Evolutionary conservation across 2,888 invertebrate genomes (phyloP).

Genomic region (Heteropelma amictum): DNA sequence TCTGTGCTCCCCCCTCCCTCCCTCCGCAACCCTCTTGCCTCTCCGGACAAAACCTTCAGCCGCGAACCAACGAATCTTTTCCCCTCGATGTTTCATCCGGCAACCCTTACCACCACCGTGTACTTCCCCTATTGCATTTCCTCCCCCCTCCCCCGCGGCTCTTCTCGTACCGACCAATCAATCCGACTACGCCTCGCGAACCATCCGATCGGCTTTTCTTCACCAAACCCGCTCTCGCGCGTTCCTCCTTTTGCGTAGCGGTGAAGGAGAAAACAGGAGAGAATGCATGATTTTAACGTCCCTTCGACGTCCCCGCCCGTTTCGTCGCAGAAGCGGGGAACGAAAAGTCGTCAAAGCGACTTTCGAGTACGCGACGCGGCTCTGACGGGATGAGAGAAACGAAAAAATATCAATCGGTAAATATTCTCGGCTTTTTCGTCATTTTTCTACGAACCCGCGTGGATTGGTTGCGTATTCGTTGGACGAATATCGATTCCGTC

Average conservation of each 20-base stretch:
- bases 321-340: too few relatives aligned
- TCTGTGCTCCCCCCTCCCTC: conserved; percentile 10
- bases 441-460: too few relatives aligned
- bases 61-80: background rate
- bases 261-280: background rate
- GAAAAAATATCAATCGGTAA: too few relatives aligned
- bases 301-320: too few relatives aligned
- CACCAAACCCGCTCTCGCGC: conserved; percentile 5
- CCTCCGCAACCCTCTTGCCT: background rate
- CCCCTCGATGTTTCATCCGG: conserved; percentile 10
- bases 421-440: too few relatives aligned
- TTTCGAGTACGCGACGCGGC: too few relatives aligned
- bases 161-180: background rate
- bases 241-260: background rate
- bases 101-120: background rate
- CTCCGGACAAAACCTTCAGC: too few relatives aligned
- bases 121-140: background rate
- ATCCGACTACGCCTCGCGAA: conserved; percentile 6
- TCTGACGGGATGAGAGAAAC: too few relatives aligned
- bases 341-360: too few relatives aligned
- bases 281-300: background rate
- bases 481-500: too few relatives aligned
- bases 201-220: conserved; percentile 42
- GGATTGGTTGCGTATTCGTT: too few relatives aligned
- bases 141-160: background rate